phyloP scores from a whole-genome alignment of 2,113 vertebrate species.

The Columba janthina region DNA sequence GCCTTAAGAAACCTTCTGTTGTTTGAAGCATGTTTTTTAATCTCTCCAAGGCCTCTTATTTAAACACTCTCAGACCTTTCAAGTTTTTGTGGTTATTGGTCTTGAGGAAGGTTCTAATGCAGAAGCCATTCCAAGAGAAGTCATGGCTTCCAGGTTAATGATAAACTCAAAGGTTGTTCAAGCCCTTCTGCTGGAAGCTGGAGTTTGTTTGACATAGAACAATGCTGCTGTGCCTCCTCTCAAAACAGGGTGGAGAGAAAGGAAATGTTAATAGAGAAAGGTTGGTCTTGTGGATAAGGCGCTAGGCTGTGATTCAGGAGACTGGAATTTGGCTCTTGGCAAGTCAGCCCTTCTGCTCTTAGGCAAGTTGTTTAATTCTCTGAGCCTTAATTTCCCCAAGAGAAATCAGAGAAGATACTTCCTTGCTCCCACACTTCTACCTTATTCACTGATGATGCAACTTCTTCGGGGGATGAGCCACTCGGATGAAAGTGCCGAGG shows the following conservation, averaged over 20 bases:
- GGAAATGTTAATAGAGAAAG: slow-evolving; percentile 40
- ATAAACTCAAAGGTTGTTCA: slow-evolving; percentile 8
- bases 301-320: slow-evolving; percentile 38
- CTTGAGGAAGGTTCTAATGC: background rate
- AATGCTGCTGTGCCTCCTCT: slow-evolving; percentile 17
- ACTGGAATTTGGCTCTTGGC: slow-evolving; percentile 46
- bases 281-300: slow-evolving; percentile 56
- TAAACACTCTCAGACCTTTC: background rate
- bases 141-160: slow-evolving; percentile 5
- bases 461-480: background rate
- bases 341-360: slow-evolving; percentile 20
- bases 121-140: background rate
- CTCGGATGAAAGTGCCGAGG: background rate
- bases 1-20: background rate
- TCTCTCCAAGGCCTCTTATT: background rate
- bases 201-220: slow-evolving; percentile 23
- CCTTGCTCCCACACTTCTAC: slow-evolving; percentile 29
- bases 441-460: slow-evolving; percentile 34
- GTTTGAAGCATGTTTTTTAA: background rate
- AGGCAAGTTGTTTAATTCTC: slow-evolving; percentile 1
- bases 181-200: background rate
- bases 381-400: slow-evolving; percentile 23
- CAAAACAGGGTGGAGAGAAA: slow-evolving; percentile 59
- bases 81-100: background rate
- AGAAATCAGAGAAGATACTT: slow-evolving; percentile 11